phyloP scores from a whole-genome alignment of 1,140 invertebrate species.

The Lysiphlebus fabarum region DNA sequence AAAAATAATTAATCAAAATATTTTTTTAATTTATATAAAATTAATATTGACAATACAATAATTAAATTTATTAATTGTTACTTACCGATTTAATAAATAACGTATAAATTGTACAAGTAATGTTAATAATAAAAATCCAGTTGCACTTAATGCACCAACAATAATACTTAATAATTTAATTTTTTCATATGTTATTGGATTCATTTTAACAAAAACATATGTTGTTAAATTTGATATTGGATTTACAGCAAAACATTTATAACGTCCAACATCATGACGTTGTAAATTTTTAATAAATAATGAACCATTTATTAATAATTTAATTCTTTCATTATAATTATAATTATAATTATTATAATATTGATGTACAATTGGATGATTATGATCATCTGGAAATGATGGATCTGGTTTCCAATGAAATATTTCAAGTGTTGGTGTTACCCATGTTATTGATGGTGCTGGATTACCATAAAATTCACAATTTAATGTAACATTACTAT shows the following conservation, averaged over 20 bases:
- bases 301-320: conserved; percentile 66
- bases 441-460: conserved; percentile 78
- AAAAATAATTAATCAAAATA: no score
- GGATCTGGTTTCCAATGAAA: conserved; percentile 74
- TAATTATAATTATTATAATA: conserved; percentile 12
- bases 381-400: conserved; percentile 59
- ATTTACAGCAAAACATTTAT: conserved; percentile 83
- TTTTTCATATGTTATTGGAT: conserved; percentile 75
- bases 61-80: conserved; percentile 25
- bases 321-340: conserved; percentile 43
- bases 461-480: conserved; percentile 78
- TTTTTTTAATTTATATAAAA: background rate
- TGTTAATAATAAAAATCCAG: conserved; percentile 74
- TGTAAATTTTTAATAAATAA: conserved; percentile 64
- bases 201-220: conserved; percentile 71
- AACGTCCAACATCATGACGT: conserved; percentile 80
- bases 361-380: conserved; percentile 54
- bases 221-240: conserved; percentile 73
- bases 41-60: conserved; percentile 1
- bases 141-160: conserved; percentile 75
- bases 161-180: conserved; percentile 81
- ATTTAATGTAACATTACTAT: conserved; percentile 67
- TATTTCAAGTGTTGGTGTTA: conserved; percentile 68
- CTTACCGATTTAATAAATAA: conserved; percentile 69
- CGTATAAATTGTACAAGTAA: conserved; percentile 72